Conservation (phyloP, 2,888 invertebrate genomes). For the Lycophotia porphyrea region DNA sequence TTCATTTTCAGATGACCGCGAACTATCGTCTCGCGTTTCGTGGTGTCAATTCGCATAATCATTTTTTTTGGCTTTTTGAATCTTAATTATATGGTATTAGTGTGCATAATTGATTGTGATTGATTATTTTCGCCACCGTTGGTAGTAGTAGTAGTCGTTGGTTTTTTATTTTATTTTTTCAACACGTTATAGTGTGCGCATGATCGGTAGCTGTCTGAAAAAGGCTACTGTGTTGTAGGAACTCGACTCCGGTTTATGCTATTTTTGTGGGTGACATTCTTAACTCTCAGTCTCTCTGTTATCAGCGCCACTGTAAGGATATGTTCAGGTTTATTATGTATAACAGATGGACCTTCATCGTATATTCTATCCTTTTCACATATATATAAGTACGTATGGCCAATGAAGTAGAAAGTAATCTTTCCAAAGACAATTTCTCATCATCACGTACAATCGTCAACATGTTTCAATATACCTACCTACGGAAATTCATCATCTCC, state of each 20-base stretch:
- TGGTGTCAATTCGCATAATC: slow-evolving; percentile 61
- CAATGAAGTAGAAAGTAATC: not conserved
- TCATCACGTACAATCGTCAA: not conserved
- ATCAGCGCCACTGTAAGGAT: not conserved
- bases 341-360: not conserved
- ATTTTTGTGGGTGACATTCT: not conserved
- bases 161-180: slow-evolving; percentile 53
- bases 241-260: slow-evolving; percentile 14
- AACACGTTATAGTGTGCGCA: slow-evolving; percentile 33
- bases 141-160: slow-evolving; percentile 62
- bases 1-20: slow-evolving; percentile 39
- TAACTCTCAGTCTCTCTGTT: not conserved
- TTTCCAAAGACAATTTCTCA: not conserved
- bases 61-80: slow-evolving; percentile 59
- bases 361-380: not conserved
- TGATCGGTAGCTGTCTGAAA: slow-evolving; percentile 56
- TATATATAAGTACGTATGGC: too few species aligned
- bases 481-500: too few species aligned
- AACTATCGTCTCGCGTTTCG: slow-evolving; percentile 33
- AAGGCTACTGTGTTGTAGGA: slow-evolving; percentile 21
- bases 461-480: not conserved
- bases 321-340: too few species aligned
- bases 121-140: slow-evolving; percentile 68
- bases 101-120: slow-evolving; percentile 68
- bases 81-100: slow-evolving; percentile 67